A percentile compares a stretch with the other conserved stretches of the same genome.
These are phyloP conservation scores for Venturia canescens DNA, from an alignment of 1,140 invertebrate species.

Conservation along the genomic window DNA sequence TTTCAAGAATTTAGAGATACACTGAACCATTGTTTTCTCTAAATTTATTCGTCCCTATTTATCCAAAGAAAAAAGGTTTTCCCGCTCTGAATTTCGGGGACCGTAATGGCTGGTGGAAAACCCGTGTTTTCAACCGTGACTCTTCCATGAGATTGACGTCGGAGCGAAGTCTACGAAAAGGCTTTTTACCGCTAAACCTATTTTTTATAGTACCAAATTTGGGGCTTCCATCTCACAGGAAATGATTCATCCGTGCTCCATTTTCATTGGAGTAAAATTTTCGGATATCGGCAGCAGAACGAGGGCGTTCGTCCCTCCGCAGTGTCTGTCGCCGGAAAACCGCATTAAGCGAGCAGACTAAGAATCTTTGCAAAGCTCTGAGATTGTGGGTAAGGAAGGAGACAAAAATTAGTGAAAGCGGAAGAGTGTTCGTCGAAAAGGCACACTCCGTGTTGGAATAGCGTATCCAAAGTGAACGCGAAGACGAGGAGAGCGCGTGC, in stretches of 20 bases:
- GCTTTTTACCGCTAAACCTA: not conserved
- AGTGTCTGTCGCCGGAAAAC: not conserved
- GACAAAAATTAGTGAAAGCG: constrained; percentile 16
- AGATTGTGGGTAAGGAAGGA: constrained; percentile 11
- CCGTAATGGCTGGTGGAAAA: not conserved
- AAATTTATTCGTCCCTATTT: not conserved
- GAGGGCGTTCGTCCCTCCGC: not conserved
- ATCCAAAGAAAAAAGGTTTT: not conserved
- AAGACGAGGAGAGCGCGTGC: constrained; percentile 25
- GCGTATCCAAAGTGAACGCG: constrained; percentile 19
- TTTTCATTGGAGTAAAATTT: not conserved
- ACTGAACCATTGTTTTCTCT: not conserved
- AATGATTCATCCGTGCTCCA: too few relatives aligned
- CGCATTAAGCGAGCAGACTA: not conserved
- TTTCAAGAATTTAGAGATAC: not conserved
- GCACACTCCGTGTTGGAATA: constrained; percentile 5
- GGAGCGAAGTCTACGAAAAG: not conserved
- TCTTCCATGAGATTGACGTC: not conserved
- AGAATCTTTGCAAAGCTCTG: not conserved
- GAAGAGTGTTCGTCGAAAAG: not conserved
- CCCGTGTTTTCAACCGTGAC: constrained; percentile 4
- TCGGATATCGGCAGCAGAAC: not conserved
- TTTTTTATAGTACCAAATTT: not conserved
- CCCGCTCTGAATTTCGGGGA: not conserved
- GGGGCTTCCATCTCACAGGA: not conserved